Base-by-base conservation (phyloP, 2,888 invertebrate genomes). In the Agonopterix subpropinquella region DNA sequence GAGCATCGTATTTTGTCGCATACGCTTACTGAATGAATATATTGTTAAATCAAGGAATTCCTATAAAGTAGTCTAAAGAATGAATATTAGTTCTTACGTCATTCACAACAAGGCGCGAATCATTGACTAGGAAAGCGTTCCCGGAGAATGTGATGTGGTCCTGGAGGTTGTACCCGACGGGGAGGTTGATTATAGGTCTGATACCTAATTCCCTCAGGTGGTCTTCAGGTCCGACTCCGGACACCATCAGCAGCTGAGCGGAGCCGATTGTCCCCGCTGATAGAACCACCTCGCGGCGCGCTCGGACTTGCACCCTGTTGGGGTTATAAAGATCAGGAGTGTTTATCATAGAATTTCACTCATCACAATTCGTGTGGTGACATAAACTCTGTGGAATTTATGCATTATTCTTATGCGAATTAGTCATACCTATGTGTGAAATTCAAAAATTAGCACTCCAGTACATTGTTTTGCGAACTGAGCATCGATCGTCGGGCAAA, bases 171-270 rank as follows among this genome's bases (percentile, higher is more conserved):
- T 91, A 91, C 8, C 96, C 96, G 0, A 96, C 96, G 2, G 92
- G 92, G 1, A 94, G 85, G 68, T 96, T 90, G 54, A 91, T 87
- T 37, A 94, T 65, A 1, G 92, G 89, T 0, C 89, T 73, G 47
- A 96, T 93, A 2, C 89, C 89, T 7, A 91, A 65, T 36, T 90
- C 78, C 13, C 76, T 63, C 4, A 95, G 77, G 64, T 94, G 91
- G 0, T 90, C 81, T 36, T 70, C 77, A 0, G 95, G 94, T 0
- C 95, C 95, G 35, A 96, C 84, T 9, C 97, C 97, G 0, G 96
- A 96, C 10, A 96, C 73, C 95, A 96, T 94, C 44, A 97, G 76
- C 3, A 97, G 74, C 69, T 97, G 96, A 0, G 97, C 96, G 1
- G 95, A 94, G 58, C 95, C 95, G 35, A 97, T 92, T 0, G 94